Conservation (phyloP, 2,888 invertebrate genomes). For the Laspeyria flexula region DNA sequence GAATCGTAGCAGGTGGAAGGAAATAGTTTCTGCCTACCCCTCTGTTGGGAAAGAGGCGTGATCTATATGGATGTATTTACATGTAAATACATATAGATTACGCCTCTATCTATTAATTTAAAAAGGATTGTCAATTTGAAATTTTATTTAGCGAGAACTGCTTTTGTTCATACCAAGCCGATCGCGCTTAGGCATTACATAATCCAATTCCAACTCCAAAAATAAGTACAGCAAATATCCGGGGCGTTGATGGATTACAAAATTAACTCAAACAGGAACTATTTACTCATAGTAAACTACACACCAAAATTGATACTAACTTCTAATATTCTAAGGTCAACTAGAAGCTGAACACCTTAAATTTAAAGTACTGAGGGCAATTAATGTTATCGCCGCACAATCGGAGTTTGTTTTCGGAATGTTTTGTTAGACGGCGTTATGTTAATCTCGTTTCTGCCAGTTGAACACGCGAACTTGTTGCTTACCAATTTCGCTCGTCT, state of each 20-base stretch:
- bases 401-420: conserved; percentile 50
- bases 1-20: no score
- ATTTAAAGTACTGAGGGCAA: conserved; percentile 46
- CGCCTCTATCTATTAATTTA: no score
- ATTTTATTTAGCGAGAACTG: no score
- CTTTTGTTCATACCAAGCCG: no score
- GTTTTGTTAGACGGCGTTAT: conserved; percentile 69
- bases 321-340: no score
- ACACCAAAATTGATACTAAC: no score
- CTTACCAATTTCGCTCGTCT: conserved; percentile 47
- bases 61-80: no score
- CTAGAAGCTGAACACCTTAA: no score
- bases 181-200: neutral
- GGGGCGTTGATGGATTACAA: neutral
- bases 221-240: neutral
- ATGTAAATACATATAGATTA: no score
- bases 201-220: neutral
- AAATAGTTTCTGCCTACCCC: no score
- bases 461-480: conserved; percentile 81
- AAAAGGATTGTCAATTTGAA: no score
- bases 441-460: conserved; percentile 59
- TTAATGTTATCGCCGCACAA: conserved; percentile 44
- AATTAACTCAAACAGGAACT: neutral
- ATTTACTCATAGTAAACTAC: neutral
- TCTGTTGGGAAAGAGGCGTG: no score